phyloP scores from a whole-genome alignment of 2,888 invertebrate genomes.

The Limenitis arthemis region DNA sequence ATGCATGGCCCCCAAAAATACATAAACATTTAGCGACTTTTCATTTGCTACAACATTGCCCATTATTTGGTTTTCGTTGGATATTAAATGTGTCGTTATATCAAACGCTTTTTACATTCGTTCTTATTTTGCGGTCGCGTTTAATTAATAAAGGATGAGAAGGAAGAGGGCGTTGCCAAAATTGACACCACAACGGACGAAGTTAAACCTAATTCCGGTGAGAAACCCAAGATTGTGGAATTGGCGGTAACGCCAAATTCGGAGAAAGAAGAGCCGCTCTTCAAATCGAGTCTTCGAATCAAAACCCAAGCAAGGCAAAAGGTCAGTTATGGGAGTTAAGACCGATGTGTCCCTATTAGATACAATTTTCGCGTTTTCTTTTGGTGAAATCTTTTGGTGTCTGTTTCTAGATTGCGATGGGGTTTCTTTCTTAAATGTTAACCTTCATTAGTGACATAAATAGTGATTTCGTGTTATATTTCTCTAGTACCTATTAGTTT shows the following conservation, averaged over 20 bases:
- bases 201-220: constrained; percentile 55
- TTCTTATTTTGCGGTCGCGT: constrained; percentile 58
- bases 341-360: constrained; percentile 46
- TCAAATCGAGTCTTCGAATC: constrained; percentile 62
- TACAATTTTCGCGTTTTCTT: constrained; percentile 34
- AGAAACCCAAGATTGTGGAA: constrained; percentile 41
- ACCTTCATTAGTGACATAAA: constrained; percentile 13
- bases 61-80: constrained; percentile 43
- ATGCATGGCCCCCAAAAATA: constrained; percentile 12
- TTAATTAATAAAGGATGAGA: constrained; percentile 56
- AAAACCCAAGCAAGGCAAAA: constrained; percentile 52
- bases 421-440: constrained; percentile 13
- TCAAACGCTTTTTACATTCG: constrained; percentile 36
- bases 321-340: constrained; percentile 52
- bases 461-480: constrained; percentile 14
- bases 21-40: constrained; percentile 31
- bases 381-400: constrained; percentile 11
- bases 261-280: constrained; percentile 64
- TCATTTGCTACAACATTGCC: constrained; percentile 43
- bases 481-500: constrained; percentile 10
- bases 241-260: constrained; percentile 43
- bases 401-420: constrained; percentile 18
- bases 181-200: constrained; percentile 65
- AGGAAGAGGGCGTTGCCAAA: constrained; percentile 60
- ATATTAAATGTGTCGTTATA: constrained; percentile 35